Base-by-base conservation (phyloP, 2,888 invertebrate species). In the Liposcelis brunnea region DNA sequence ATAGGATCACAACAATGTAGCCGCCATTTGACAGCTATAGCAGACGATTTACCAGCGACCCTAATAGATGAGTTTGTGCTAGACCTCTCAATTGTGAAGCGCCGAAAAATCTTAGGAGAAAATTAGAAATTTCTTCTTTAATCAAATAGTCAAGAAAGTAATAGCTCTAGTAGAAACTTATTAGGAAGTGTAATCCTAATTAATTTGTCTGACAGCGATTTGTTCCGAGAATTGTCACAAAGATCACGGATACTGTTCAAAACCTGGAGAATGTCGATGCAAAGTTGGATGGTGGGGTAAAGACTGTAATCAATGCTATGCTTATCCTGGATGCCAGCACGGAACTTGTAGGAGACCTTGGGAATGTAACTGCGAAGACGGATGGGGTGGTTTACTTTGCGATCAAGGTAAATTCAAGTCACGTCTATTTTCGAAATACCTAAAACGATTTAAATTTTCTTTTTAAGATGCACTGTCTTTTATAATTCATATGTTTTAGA, bases 371-470 rank as follows among this genome's bases (percentile, higher is more conserved):
- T 93, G 93, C 61, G 70, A 80, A 53, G 70, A 76, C 1, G 90
- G 90, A 43, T 89, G 85, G 85, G 85, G 87, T 42, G 91, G 91
- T 52, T 80, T 89, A 71, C 74, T 87, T 14, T 93, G 93, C 61
- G 83, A 90, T 61, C 83, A 89, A 75, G 79, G 87, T 86, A 60
- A 61, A 60, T 54, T 35, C 34, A 19, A 42, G 14, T 45, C 19
- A 14, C 31, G 33, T 31, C 42, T 26, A 34, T 26, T 11, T 43
- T 37, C 42, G 47, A 51, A 45, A 48, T 43, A n/a, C n/a, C n/a
- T n/a, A 26, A 26, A 26, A 46, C 8, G 5, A 11, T 6, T 38
- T 32, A 18, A 31, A 18, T 43, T 42, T 44, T 33, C 31, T n/a
- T 42, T 21, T 14, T 31, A 48, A 43, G 7, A 45, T 10, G 31